Conservation (phyloP, 2,797 vertebrate species). For the Hylomyscus alleni region DNA sequence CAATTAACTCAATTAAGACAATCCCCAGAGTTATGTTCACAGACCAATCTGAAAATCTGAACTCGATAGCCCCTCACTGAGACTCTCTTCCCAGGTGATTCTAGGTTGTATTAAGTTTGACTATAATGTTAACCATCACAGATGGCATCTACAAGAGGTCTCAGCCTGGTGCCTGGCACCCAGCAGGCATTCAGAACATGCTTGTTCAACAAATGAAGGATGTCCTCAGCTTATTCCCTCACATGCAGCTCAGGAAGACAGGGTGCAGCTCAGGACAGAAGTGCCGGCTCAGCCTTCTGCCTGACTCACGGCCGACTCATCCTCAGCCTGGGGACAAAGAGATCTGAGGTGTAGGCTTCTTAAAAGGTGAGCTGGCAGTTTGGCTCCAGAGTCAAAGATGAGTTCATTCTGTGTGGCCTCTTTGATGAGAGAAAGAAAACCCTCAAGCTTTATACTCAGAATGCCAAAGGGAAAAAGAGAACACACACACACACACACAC, state of each 20-base stretch:
- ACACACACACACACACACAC: neutral
- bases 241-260: neutral
- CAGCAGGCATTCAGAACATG: neutral
- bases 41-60: neutral
- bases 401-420: conserved; percentile 76
- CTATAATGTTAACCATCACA: neutral
- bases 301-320: conserved; percentile 38
- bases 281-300: neutral
- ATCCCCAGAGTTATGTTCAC: too few species aligned
- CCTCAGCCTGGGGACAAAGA: neutral
- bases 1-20: neutral
- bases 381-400: neutral
- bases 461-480: neutral
- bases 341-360: conserved; percentile 48
- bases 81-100: neutral
- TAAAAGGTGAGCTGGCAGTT: conserved; percentile 44
- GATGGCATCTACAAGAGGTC: neutral
- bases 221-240: neutral
- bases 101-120: neutral
- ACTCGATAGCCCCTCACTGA: neutral
- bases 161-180: neutral
- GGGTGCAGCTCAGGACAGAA: neutral
- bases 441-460: conserved; percentile 70
- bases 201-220: neutral
- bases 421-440: conserved; percentile 83